Evolutionary conservation across 2,888 invertebrate species (phyloP), one percentile per base, ranked within the genome.

Genomic region (Cheilosia variabilis): DNA sequence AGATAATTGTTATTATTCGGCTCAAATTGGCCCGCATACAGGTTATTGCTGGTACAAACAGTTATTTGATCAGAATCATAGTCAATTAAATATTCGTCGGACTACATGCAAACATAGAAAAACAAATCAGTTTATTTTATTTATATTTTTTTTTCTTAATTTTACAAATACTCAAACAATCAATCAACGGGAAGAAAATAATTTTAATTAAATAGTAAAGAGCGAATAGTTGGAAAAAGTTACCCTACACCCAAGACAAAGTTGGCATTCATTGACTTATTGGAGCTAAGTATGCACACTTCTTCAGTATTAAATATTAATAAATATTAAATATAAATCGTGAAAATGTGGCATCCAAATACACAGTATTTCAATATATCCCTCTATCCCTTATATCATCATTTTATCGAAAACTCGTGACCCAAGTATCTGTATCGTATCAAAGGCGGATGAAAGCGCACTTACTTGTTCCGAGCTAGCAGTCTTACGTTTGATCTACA

Each of bases 1-100:
- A 72, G 62, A 62, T 60, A 73, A 77, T 69, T 80, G 69, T 73
- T 82, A 78, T 83, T 87, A 57, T 79, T 81, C 31, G 77, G 72
- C 63, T 87, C 80, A 50, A 76, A 81, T 66, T 87, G 86, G 66
- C 72, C 72, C 47, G 78, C 72, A 82, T 78, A 87, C 68, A 77
- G 45, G 73, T 81, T 87, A 87, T 88, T 87, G 77, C 72, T 88
- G 60, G 87, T 88, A 79, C 76, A 84, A 87, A 87, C 78, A 10
- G 87, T 88, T 87, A 88, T 88, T 78, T 89, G 87, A 87, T 88
- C 88, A 57, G 88, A 88, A 79, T 89, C 88, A 87, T 87, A 89
- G 73, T 89, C 88, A 87, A 89, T 88, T 87, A 89, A 83, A 87
- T 87, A 87, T 58, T 89, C 88, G 87, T 89, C 86, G 86, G 75